Base-by-base conservation (phyloP, 2,797 vertebrate species). In the Poecilia gillii region DNA sequence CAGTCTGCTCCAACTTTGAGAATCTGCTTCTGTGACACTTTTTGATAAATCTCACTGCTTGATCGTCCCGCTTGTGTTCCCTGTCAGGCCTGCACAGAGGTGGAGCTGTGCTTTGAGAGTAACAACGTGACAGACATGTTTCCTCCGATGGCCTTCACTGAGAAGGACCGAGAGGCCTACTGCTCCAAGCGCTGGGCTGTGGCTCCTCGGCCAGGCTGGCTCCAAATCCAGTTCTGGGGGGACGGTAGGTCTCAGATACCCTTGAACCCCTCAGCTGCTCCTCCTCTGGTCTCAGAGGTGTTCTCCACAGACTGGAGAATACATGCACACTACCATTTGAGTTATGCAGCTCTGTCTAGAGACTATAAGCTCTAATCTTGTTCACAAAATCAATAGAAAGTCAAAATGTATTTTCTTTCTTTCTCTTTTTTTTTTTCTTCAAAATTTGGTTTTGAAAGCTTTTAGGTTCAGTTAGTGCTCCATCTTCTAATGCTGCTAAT, bases 101-200 rank as follows among this genome's bases (percentile, higher is more conserved):
- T 99, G 18, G 96, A 96, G 86, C 86, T 99, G 72, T 96, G 94
- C 2, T 98, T 94, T 6, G 94, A 96, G 87, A 99, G 97, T 95
- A 99, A 97, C 95, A 98, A 97, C 0, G 76, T 96, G 84, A 98
- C 96, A 0, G 98, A 99, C 94, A 97, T 99, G 96, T 99, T 99
- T 84, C 98, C 98, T 0, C 90, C 84, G 3, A 95, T 99, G 92
- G 81, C 85, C 0, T 99, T 99, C 93, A 97, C 96, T 0, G 93
- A 95, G 68, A 75, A 78, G 0, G 92, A 94, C 74, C 94, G 97
- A 0, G 89, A 92, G 68, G 77, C 77, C 1, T 98, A 99, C 95
- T 99, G 98, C 73, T 68, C 68, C 86, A 90, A 92, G 45, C 96
- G 89, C 7, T 99, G 98, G 98, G 95, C 51, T 0, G 97, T 99